A percentile compares a stretch with the other conserved stretches of the same genome.
Conservation (phyloP, 2,888 invertebrate species). For the Nycteola revayana region DNA sequence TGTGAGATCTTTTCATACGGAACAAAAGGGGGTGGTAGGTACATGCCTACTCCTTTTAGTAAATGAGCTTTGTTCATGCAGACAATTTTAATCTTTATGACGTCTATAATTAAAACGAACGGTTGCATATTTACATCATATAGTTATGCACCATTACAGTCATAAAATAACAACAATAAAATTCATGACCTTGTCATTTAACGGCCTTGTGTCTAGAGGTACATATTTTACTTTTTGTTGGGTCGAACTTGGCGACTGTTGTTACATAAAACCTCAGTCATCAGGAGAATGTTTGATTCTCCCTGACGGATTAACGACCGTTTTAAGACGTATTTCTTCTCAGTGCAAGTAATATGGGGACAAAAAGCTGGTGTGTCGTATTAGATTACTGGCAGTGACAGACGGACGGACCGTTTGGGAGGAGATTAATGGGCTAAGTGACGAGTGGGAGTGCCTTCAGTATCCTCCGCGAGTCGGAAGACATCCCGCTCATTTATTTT, state of each 20-base stretch:
- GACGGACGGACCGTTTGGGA: constrained; percentile 70
- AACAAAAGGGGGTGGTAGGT: constrained; percentile 30
- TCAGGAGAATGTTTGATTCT: constrained; percentile 55
- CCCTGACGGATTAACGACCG: constrained; percentile 63
- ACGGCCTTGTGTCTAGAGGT: too few species aligned
- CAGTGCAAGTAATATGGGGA: constrained; percentile 70
- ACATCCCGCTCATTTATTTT: constrained; percentile 63
- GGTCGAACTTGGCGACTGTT: too few species aligned
- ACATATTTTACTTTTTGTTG: too few species aligned
- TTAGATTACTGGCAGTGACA: constrained; percentile 79
- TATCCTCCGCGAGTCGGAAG: constrained; percentile 49
- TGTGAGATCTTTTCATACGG: constrained; percentile 32
- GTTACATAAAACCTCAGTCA: too few species aligned
- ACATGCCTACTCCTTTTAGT: constrained; percentile 23
- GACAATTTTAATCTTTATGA: constrained; percentile 11
- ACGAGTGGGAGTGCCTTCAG: constrained; percentile 65
- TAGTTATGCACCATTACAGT: too few species aligned
- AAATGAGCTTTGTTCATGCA: constrained; percentile 16
- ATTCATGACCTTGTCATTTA: too few species aligned
- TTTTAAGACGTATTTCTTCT: constrained; percentile 67
- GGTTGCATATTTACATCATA: too few species aligned
- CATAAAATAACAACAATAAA: too few species aligned
- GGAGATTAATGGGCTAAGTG: constrained; percentile 79
- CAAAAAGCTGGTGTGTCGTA: constrained; percentile 80
- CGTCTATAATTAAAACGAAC: background rate